Percentiles rank a stretch among this genome's conserved stretches.
Conservation (phyloP, 2,888 invertebrate species). For the Nephrotoma guestfalica region DNA sequence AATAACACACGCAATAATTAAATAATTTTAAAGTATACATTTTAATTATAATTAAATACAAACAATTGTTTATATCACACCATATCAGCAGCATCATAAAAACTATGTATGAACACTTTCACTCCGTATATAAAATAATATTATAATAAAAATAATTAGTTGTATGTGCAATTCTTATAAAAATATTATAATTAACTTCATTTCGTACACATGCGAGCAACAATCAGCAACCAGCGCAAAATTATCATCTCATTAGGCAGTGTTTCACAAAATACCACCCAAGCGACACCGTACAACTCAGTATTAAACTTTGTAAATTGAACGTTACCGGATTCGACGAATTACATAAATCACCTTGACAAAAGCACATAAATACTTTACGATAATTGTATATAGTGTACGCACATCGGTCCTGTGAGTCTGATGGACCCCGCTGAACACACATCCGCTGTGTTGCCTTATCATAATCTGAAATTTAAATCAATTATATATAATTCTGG, state of each 20-base stretch:
- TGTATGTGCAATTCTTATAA: not conserved
- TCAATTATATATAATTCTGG: not conserved
- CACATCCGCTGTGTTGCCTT: slow-evolving; percentile 78
- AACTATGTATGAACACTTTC: not conserved
- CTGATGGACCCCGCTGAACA: slow-evolving; percentile 72
- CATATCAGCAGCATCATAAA: not conserved
- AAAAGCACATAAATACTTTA: slow-evolving; percentile 82
- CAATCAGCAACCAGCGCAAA: not conserved
- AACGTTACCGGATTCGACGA: slow-evolving; percentile 9
- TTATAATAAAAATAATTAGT: not conserved
- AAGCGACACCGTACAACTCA: not conserved
- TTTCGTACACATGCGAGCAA: not conserved
- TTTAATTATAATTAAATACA: not conserved
- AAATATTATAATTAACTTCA: not conserved
- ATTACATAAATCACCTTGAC: slow-evolving; percentile 81
- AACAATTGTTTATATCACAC: not conserved
- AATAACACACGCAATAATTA: not conserved
- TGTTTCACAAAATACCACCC: not conserved
- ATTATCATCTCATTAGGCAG: not conserved
- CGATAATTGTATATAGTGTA: slow-evolving; percentile 69
- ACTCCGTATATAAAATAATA: not conserved
- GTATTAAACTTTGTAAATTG: not conserved
- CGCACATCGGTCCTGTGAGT: slow-evolving; percentile 79
- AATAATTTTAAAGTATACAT: not conserved
- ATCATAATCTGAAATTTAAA: slow-evolving; percentile 53